A percentile compares a stretch with the other conserved stretches of the same genome.
Evolutionary conservation across 2,888 invertebrate genomes (phyloP).

Genomic region (Cephalotes varians): DNA sequence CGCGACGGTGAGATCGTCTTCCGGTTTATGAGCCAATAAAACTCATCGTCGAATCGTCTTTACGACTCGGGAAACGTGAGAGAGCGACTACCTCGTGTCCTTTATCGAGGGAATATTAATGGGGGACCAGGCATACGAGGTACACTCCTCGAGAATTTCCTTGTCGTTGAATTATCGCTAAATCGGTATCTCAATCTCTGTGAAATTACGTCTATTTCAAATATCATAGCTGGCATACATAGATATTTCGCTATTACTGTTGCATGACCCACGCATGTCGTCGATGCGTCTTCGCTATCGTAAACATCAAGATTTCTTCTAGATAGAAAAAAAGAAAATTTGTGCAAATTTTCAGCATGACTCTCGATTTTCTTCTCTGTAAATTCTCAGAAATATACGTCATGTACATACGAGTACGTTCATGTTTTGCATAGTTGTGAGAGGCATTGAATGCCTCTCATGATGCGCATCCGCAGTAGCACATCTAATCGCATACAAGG

Average conservation of each 20-base stretch:
- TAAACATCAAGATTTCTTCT: conserved; percentile 11
- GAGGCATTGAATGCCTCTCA: conserved; percentile 11
- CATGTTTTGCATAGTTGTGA: conserved; percentile 5
- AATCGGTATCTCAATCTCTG: conserved; percentile 53
- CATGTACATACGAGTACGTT: neutral
- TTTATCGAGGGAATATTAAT: conserved; percentile 58
- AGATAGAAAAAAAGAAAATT: neutral
- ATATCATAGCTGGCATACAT: conserved; percentile 45
- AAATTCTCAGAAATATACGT: neutral
- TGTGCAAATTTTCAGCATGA: neutral
- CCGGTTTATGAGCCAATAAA: conserved; percentile 63
- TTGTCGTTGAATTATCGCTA: conserved; percentile 57
- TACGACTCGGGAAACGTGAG: conserved; percentile 53
- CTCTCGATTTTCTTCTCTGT: neutral
- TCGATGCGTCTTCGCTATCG: neutral
- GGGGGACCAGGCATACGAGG: conserved; percentile 52
- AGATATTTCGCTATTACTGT: neutral
- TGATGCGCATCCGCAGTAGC: conserved; percentile 54
- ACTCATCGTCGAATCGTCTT: conserved; percentile 42
- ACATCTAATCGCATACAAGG: conserved; percentile 69
- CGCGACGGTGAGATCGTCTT: neutral
- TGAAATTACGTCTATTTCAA: conserved; percentile 55
- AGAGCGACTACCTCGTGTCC: conserved; percentile 11
- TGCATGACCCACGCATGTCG: neutral
- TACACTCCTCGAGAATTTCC: conserved; percentile 23